Conservation (phyloP, 1,140 invertebrate species). For the Homarus americanus region DNA sequence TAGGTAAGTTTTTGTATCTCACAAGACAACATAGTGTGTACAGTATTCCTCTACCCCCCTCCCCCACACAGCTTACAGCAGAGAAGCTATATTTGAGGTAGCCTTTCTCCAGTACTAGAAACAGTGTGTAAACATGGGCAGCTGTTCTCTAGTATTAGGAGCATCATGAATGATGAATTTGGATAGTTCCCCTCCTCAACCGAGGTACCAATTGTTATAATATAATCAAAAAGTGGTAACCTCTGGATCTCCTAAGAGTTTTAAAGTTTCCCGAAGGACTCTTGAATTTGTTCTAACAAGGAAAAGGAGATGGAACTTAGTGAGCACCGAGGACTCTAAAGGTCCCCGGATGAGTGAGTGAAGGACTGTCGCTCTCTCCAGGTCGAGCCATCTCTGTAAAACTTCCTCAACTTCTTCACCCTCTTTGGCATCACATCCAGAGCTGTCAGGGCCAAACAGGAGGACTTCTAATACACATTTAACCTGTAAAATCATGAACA, state of each 20-base stretch:
- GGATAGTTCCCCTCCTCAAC: not conserved
- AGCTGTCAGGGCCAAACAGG: constrained; percentile 87
- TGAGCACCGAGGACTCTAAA: constrained; percentile 84
- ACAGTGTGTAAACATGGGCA: not conserved
- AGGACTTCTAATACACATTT: constrained; percentile 90
- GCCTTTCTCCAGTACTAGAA: not conserved
- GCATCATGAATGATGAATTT: not conserved
- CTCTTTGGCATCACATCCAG: not conserved
- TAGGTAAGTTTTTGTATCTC: no score
- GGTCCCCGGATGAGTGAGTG: constrained; percentile 87
- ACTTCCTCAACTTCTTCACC: constrained; percentile 80
- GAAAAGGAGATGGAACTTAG: constrained; percentile 89
- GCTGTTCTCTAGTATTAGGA: not conserved
- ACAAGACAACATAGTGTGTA: no score
- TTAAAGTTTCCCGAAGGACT: constrained; percentile 69
- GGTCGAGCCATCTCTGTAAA: constrained; percentile 88
- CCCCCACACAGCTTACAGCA: not conserved
- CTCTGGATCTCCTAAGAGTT: constrained; percentile 52
- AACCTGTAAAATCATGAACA: constrained; percentile 78
- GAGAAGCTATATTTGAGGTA: not conserved
- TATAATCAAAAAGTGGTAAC: constrained; percentile 55
- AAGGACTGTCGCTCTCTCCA: constrained; percentile 88
- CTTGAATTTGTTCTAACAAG: constrained; percentile 85
- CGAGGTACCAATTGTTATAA: not conserved
- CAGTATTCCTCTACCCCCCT: not conserved